Evolutionary conservation across 2,113 vertebrate species (phyloP).

Genomic region (Octodon degus): DNA sequence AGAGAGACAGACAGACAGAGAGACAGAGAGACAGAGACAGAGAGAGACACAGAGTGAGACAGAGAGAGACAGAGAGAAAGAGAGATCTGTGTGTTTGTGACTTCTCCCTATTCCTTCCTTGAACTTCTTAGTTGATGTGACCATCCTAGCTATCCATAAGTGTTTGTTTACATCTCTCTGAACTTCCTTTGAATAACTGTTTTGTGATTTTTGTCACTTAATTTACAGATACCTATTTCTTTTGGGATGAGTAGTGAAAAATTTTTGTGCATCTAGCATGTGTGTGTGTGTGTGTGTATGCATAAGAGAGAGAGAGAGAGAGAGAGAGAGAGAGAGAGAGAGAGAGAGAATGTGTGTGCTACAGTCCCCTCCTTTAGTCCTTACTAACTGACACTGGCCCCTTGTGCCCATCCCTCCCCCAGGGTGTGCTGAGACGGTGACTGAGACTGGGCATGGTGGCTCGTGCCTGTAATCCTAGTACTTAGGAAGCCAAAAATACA

Average conservation of each 20-base stretch:
- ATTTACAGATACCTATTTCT: background rate
- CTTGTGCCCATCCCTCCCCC: too few relatives aligned
- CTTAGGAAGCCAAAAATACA: too few relatives aligned
- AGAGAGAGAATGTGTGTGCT: background rate
- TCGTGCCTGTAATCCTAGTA: too few relatives aligned
- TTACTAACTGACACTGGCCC: background rate
- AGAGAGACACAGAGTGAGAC: too few relatives aligned
- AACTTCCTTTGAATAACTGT: background rate
- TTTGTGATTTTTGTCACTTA: background rate
- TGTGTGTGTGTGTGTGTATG: background rate
- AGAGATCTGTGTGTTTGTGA: background rate
- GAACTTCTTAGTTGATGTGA: background rate
- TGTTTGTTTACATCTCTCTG: background rate
- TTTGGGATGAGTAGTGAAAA: background rate
- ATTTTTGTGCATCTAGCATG: too few relatives aligned
- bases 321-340: background rate
- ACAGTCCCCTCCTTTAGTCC: background rate
- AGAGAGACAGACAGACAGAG: too few relatives aligned
- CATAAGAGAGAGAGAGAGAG: background rate
- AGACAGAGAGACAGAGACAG: too few relatives aligned
- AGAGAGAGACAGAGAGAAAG: too few relatives aligned
- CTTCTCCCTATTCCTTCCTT: background rate
- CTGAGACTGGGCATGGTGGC: too few relatives aligned
- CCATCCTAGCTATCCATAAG: background rate
- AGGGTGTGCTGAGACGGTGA: too few relatives aligned